Conservation (phyloP, 2,113 vertebrate genomes). For the Hydrochoerus hydrochaeris region DNA sequence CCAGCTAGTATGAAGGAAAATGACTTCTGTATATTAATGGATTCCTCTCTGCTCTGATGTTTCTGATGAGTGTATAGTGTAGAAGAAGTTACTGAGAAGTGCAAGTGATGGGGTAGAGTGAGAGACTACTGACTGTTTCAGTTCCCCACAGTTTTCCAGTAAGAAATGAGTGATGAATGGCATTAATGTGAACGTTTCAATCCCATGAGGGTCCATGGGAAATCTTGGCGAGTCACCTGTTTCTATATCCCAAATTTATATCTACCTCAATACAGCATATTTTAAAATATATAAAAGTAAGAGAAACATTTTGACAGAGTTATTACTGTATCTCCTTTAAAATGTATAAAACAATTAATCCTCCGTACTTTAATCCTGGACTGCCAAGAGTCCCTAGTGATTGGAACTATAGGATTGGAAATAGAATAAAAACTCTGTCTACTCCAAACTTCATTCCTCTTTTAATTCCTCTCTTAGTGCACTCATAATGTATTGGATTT, state of each 20-base stretch:
- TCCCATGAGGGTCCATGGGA: not conserved
- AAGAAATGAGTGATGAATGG: not conserved
- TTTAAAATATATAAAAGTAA: not conserved
- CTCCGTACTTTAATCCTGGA: slow-evolving; percentile 3
- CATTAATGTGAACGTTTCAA: not conserved
- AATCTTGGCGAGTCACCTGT: not conserved
- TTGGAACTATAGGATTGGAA: not conserved
- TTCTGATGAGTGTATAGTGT: not conserved
- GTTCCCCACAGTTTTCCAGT: not conserved
- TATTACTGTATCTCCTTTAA: not conserved
- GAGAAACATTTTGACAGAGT: not conserved
- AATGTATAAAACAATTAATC: not conserved
- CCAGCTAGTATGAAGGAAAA: not conserved
- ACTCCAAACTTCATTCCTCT: not conserved
- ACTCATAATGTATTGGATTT: not conserved
- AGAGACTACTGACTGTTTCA: not conserved
- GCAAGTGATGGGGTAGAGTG: not conserved
- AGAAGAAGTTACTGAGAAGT: not conserved
- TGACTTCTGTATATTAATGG: not conserved
- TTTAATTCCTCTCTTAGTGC: not conserved
- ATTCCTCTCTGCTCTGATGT: not conserved
- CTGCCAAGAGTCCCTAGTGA: not conserved
- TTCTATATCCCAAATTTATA: not conserved
- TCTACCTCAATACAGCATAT: not conserved
- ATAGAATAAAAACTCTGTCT: not conserved